Conservation (phyloP, 2,888 invertebrate genomes). For the Caenorhabditis doughertyi region DNA sequence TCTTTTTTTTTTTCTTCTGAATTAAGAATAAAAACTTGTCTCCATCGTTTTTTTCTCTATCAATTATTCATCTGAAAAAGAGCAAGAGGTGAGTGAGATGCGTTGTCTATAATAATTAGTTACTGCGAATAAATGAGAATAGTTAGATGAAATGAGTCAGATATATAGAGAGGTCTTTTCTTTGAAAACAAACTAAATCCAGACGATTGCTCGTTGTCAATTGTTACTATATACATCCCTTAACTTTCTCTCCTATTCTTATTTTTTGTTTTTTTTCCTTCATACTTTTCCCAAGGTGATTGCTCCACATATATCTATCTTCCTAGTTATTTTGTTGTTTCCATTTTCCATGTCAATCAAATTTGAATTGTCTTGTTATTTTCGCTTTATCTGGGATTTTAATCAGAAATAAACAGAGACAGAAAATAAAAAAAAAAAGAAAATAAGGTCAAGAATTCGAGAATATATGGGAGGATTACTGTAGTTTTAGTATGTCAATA, state of each 20-base stretch:
- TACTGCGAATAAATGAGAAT: constrained; percentile 1
- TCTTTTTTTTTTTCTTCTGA: neutral
- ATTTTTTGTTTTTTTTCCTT: neutral
- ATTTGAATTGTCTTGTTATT: constrained; percentile 20
- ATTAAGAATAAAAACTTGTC: neutral
- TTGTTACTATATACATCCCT: constrained; percentile 4
- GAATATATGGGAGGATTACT: neutral
- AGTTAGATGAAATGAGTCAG: constrained; percentile 22
- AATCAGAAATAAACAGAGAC: constrained; percentile 19
- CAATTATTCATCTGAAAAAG: constrained; percentile 33
- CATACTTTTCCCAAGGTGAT: constrained; percentile 43
- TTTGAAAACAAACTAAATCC: constrained; percentile 38
- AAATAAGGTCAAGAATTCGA: too few relatives aligned
- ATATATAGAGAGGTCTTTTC: neutral
- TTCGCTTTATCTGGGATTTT: constrained; percentile 29
- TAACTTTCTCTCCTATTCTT: constrained; percentile 6
- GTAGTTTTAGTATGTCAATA: neutral
- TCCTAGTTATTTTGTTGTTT: neutral
- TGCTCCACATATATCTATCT: constrained; percentile 1
- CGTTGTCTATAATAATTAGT: constrained; percentile 32
- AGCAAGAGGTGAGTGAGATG: neutral
- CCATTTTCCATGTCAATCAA: constrained; percentile 34
- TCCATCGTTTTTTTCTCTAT: neutral
- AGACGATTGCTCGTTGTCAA: constrained; percentile 1
- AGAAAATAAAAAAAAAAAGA: neutral